Evolutionary conservation across 2,113 vertebrate genomes (phyloP), one percentile per base, ranked within the genome.

Genomic region (Daboia siamensis): DNA sequence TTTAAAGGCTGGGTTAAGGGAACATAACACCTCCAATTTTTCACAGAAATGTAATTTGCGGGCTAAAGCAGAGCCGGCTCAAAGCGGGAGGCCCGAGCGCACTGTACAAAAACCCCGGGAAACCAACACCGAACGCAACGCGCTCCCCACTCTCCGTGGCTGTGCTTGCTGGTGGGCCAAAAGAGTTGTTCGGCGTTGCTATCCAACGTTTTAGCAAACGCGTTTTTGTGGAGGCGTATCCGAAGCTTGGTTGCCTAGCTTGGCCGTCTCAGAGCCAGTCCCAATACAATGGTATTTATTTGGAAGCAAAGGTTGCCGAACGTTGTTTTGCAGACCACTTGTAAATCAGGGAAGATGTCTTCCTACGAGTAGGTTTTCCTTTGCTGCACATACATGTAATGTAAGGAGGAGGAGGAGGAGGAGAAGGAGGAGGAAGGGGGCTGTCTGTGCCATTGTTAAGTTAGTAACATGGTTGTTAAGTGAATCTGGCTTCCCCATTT

Each of bases 1-100:
- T 97, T 98, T 97, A 98, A 97, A 95, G 95, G 97, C 96, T 96
- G 96, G 93, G 96, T 98, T 97, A 97, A 97, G 97, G 97, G 97
- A 97, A 96, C 64, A 97, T 96, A 97, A 96, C 94, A 95, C 96
- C 94, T 96, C 95, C 96, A 96, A 95, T 59, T 94, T 59, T 94
- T 94, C 74, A 95, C 92, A 94, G 94, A 51, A 86, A 94, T 95
- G 93, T 95, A 94, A 89, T 91, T 59, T 57, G 29, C 55, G 94
- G 94, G 88, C 61, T n/a, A 89, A 3, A 61, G 23, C 74, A 52
- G 74, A 64, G 55, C 44, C 26, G 46, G 54, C 12, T 59, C 54
- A 89, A 59, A 7, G 12, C 20, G 24, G 51, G 69, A 80, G 54
- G 69, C 2, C 12, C 4, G 3, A 54, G 33, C 29, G 8, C 39